phyloP scores from a whole-genome alignment of 2,797 vertebrate species.

The Pseudocheirus occidentalis region DNA sequence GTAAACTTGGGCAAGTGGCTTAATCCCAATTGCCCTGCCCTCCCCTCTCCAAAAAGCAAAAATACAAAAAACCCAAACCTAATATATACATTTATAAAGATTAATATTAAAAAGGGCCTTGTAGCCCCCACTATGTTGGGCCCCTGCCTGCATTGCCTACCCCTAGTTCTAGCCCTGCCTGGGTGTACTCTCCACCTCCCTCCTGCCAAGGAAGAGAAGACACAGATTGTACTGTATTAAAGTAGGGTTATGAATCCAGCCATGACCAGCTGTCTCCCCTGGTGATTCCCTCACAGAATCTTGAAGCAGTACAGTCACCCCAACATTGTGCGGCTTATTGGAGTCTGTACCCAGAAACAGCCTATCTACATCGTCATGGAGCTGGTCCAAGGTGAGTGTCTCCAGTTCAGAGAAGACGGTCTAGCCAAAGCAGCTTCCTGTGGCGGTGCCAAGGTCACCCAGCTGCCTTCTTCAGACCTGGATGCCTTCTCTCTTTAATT shows the following conservation, averaged over 20 bases:
- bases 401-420: not conserved
- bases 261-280: not conserved
- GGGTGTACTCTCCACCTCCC: not conserved
- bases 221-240: not conserved
- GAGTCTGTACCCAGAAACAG: constrained; percentile 97
- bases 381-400: constrained; percentile 90
- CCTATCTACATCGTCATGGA: constrained; percentile 99
- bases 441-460: not conserved
- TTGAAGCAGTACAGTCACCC: constrained; percentile 97
- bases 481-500: not conserved
- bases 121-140: not conserved
- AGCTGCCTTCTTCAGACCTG: not conserved
- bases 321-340: constrained; percentile 95
- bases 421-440: not conserved
- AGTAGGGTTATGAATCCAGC: not conserved
- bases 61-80: no score
- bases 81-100: not conserved
- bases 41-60: no score
- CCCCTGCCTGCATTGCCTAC: not conserved
- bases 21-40: no score
- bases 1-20: no score
- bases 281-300: constrained; percentile 86
- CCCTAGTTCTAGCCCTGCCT: accelerated
- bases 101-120: not conserved
- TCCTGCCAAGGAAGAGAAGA: not conserved